Evolutionary conservation across 2,797 vertebrate species (phyloP), one percentile per base, ranked within the genome.

Genomic region (Rhinophrynus dorsalis): DNA sequence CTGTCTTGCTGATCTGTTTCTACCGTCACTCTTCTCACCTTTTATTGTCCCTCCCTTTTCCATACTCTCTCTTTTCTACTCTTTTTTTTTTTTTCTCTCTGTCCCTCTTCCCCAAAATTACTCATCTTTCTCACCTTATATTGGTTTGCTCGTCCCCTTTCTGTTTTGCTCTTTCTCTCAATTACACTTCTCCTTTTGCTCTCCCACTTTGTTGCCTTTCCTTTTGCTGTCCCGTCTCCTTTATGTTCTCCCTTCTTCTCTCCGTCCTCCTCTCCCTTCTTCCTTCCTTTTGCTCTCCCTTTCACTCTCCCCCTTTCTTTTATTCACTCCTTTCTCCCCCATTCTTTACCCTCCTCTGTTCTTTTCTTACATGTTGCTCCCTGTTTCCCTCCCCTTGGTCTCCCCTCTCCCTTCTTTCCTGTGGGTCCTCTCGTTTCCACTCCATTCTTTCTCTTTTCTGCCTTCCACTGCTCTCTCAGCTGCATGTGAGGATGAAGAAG

Each of bases 401-500:
- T n/a, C n/a, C n/a, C n/a, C n/a, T n/a, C n/a, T n/a, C n/a, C n/a
- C n/a, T n/a, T n/a, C n/a, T n/a, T n/a, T n/a, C n/a, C n/a, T n/a
- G n/a, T n/a, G n/a, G n/a, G n/a, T n/a, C n/a, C n/a, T n/a, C n/a
- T n/a, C n/a, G n/a, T n/a, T n/a, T n/a, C 38, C 23, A 23, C 20
- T 12, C 9, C n/a, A 38, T 38, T 3, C 37, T 17, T 40, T 13
- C 37, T 12, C 2, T 8, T 2, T 1, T 44, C 40, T 44, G 9
- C 38, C 67, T 44, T 51, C 10, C 6, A 13, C 68, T 23, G 15
- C 40, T 17, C 60, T 44, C 68, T 83, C 76, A 99, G 96, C 90
- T 67, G 87, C 85, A 0, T 90, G 87, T 77, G 94, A 90, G 48
- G 86, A 94, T 72, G 92, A 92, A 17, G 92, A 92, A 17, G 76